Base-by-base conservation (phyloP, 2,797 vertebrate genomes). In the Tauraco hartlaubi region DNA sequence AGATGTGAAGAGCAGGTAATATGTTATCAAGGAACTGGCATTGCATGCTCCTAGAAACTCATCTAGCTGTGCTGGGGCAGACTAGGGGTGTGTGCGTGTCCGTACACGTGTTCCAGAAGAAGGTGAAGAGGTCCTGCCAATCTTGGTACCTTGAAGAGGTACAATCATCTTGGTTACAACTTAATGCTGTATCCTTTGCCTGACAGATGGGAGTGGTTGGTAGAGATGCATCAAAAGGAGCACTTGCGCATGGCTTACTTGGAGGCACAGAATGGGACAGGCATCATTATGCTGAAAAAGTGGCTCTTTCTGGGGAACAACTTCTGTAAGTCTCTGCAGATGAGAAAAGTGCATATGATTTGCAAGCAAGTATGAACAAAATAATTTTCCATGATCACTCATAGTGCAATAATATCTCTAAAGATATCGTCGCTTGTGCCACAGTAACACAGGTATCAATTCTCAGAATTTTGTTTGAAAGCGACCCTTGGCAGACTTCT, bases 81-180 rank as follows among this genome's bases (percentile, higher is more conserved):
- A 13, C 25, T 33, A 4, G 5, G 15, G 20, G 46, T 1, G 2
- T 1, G 8, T 21, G 9, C 12, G 17, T 17, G 6, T 26, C 5
- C 21, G 12, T 7, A 3, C 25, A 1, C 15, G 6, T 9, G 25
- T 46, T 55, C 10, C 61, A 52, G 46, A 48, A 25, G 15, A 64
- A 69, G 7, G 9, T 5, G 16, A 81, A 59, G 15, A 21, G 7
- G 5, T 58, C 33, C 44, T 67, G 29, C 13, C 15, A 20, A 35
- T 35, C 35, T 35, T 35, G 35, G 35, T 35, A 35, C 35, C 35
- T 35, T 35, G 35, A 35, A 35, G 35, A 35, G 3, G 3, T 33
- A 10, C 37, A 43, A 0, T 9, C 0, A 0, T 14, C 37, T 82
- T 13, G 5, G 23, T 43, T 33, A 26, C 28, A 64, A 17, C 17